A percentile compares a stretch with the other conserved stretches of the same genome.
These are phyloP conservation scores for Coracias cyanogaster DNA, from an alignment of 2,797 vertebrate species.

Conservation along the genomic window DNA sequence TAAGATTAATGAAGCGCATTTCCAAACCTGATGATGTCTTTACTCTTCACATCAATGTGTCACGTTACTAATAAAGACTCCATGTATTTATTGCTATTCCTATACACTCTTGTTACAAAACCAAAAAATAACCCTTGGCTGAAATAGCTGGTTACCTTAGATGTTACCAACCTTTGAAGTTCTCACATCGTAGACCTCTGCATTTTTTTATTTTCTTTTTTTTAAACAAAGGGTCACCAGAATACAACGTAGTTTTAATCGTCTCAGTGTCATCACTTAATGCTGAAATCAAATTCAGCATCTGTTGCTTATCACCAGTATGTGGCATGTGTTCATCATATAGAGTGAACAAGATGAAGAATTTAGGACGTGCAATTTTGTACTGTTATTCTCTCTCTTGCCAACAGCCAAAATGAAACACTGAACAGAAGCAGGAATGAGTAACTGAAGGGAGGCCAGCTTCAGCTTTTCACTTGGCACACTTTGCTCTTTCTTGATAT, in stretches of 20 bases:
- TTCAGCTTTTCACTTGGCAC: not conserved
- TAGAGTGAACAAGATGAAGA: not conserved
- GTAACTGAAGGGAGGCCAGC: not conserved
- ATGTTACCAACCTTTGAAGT: not conserved
- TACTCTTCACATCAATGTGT: not conserved
- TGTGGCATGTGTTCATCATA: not conserved
- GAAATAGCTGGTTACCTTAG: not conserved
- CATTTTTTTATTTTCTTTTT: not conserved
- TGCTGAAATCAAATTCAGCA: not conserved
- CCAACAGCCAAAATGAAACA: not conserved
- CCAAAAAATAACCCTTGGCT: not conserved
- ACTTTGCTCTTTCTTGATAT: not conserved
- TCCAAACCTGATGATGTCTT: not conserved
- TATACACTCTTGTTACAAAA: not conserved
- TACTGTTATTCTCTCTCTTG: not conserved
- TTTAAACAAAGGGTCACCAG: not conserved
- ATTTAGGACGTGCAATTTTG: not conserved
- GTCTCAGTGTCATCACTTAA: not conserved
- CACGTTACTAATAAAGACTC: not conserved
- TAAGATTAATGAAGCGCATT: slow-evolving; percentile 1
- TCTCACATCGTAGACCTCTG: not conserved
- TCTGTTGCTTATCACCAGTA: not conserved
- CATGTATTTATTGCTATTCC: not conserved
- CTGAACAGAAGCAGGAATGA: not conserved
- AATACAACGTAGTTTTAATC: not conserved